These are phyloP conservation scores for Ommatoiulus sabulosus DNA, from an alignment of 2,888 invertebrate species.

Conservation along the genomic window DNA sequence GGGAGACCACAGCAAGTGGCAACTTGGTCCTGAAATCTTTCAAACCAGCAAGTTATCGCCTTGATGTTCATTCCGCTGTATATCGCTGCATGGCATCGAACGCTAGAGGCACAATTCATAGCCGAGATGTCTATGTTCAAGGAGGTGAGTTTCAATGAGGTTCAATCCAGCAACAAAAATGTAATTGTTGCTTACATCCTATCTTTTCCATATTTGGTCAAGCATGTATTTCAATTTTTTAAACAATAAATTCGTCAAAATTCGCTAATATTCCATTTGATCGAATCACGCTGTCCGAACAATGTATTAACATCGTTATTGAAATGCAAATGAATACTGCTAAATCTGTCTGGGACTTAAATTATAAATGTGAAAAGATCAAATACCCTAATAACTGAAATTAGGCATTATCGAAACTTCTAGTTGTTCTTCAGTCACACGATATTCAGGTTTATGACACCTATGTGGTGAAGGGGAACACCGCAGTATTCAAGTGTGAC, in stretches of 20 bases:
- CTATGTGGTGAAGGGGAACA: slow-evolving; percentile 54
- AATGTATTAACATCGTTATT: too few species aligned
- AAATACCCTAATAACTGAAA: background rate
- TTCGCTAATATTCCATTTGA: background rate
- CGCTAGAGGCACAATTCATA: slow-evolving; percentile 19
- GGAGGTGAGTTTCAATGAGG: slow-evolving; percentile 54
- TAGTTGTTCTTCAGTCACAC: slow-evolving; percentile 54
- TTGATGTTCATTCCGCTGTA: slow-evolving; percentile 51
- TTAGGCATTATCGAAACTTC: background rate
- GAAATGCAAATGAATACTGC: too few species aligned
- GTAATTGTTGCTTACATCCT: too few species aligned
- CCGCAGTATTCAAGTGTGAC: slow-evolving; percentile 57
- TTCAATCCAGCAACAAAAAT: too few species aligned
- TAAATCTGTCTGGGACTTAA: too few species aligned
- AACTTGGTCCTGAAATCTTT: slow-evolving; percentile 15
- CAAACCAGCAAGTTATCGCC: slow-evolving; percentile 37
- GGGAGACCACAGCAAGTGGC: slow-evolving; percentile 15
- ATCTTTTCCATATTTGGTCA: too few species aligned
- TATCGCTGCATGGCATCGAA: slow-evolving; percentile 53
- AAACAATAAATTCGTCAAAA: background rate
- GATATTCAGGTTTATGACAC: slow-evolving; percentile 58
- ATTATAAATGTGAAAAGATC: too few species aligned
- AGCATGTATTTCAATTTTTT: background rate
- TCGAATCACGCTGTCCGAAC: too few species aligned
- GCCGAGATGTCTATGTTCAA: slow-evolving; percentile 47